A percentile compares a stretch with the other conserved stretches of the same genome.
Evolutionary conservation across 2,888 invertebrate genomes (phyloP).

Genomic region (Euzophera pinguis): DNA sequence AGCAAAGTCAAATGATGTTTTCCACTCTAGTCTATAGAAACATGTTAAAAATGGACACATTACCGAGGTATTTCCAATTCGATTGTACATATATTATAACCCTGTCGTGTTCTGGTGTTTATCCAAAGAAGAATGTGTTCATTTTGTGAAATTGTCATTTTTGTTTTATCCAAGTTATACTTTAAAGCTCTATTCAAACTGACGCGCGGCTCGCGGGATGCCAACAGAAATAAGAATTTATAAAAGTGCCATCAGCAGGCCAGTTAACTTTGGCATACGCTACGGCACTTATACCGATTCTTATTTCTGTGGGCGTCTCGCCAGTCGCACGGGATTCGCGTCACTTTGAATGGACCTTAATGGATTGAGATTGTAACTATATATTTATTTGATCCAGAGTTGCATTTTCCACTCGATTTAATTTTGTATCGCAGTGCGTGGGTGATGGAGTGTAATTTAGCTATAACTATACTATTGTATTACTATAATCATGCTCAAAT

Average conservation of each 20-base stretch:
- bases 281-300: too few relatives aligned
- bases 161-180: slow-evolving; percentile 41
- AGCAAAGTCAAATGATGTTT: too few relatives aligned
- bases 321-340: too few relatives aligned
- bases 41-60: slow-evolving; percentile 44
- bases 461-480: slow-evolving; percentile 34
- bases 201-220: too few relatives aligned
- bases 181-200: too few relatives aligned
- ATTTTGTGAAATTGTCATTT: slow-evolving; percentile 54
- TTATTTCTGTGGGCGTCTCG: too few relatives aligned
- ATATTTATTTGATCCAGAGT: slow-evolving; percentile 71
- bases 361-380: slow-evolving; percentile 61
- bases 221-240: too few relatives aligned
- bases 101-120: slow-evolving; percentile 44
- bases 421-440: slow-evolving; percentile 29
- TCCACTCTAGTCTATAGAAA: slow-evolving; percentile 23
- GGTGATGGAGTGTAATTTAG: slow-evolving; percentile 36
- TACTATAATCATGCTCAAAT: slow-evolving; percentile 61
- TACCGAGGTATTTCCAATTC: slow-evolving; percentile 27
- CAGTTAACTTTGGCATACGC: too few relatives aligned
- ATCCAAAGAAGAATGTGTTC: slow-evolving; percentile 77
- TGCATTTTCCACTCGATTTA: slow-evolving; percentile 63
- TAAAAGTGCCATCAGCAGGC: too few relatives aligned
- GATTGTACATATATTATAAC: slow-evolving; percentile 45
- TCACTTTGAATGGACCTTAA: too few relatives aligned